phyloP scores from a whole-genome alignment of 2,797 vertebrate genomes.

The Scolopax bukidnonensis region DNA sequence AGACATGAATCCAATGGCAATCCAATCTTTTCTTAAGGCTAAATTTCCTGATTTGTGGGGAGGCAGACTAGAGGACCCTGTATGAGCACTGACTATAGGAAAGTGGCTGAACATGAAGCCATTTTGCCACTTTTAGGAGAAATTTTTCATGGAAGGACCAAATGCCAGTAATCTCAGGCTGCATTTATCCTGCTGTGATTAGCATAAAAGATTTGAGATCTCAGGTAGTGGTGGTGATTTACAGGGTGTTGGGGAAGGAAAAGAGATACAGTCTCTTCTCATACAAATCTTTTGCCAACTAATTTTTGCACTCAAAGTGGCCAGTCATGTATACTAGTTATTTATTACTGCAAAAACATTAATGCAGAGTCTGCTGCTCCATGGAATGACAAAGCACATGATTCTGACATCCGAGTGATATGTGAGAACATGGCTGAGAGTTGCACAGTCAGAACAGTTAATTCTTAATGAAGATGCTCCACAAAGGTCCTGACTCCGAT shows the following conservation, averaged over 20 bases:
- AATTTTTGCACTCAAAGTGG: background rate
- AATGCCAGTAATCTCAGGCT: background rate
- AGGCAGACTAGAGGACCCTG: background rate
- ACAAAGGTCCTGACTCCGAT: background rate
- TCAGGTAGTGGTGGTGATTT: background rate
- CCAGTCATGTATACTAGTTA: background rate
- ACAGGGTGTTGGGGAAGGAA: background rate
- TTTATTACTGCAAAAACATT: background rate
- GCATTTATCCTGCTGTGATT: background rate
- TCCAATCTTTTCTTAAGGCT: background rate
- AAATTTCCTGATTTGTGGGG: background rate
- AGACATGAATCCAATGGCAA: background rate
- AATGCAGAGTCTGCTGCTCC: background rate
- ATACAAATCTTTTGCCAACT: background rate
- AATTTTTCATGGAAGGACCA: rapidly evolving
- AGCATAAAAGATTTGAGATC: background rate
- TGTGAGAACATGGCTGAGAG: background rate
- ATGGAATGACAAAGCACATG: background rate
- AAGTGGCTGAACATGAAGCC: background rate
- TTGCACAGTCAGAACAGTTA: background rate
- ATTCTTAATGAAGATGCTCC: background rate
- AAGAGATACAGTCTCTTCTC: background rate
- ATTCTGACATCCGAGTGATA: background rate
- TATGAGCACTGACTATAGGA: background rate
- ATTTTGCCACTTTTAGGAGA: background rate